Evolutionary conservation across 2,888 invertebrate species (phyloP).

Genomic region (Mesochorus sp.): DNA sequence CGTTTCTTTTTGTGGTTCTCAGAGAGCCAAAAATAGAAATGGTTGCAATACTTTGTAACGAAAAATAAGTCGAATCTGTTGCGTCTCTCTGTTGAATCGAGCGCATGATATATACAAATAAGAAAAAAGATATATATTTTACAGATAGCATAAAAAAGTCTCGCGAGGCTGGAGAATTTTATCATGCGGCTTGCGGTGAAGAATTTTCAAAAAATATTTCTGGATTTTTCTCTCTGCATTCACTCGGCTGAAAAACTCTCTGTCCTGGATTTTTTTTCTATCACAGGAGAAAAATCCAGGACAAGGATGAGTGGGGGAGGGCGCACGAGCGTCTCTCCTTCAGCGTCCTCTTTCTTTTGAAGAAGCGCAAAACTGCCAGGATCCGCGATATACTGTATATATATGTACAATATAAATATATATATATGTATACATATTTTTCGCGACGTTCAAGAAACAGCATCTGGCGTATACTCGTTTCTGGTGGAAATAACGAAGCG

Average conservation of each 20-base stretch:
- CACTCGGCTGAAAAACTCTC: constrained; percentile 15
- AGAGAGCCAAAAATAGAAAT: no score
- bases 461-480: constrained; percentile 35
- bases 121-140: no score
- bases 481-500: constrained; percentile 47
- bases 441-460: constrained; percentile 6
- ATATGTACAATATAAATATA: constrained; percentile 61
- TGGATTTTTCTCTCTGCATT: background rate
- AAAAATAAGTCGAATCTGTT: no score
- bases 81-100: no score
- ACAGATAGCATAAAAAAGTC: no score
- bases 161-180: no score
- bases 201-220: background rate
- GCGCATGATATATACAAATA: no score
- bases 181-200: no score
- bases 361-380: constrained; percentile 38
- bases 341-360: constrained; percentile 37
- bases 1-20: no score
- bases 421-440: background rate
- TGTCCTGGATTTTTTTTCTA: background rate
- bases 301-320: constrained; percentile 1
- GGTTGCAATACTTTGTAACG: no score
- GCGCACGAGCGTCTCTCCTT: background rate
- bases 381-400: constrained; percentile 39
- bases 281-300: constrained; percentile 2